Percentiles rank a stretch among this genome's conserved stretches.
phyloP scores from a whole-genome alignment of 1,140 invertebrate species.

The Choristoneura fumiferana region DNA sequence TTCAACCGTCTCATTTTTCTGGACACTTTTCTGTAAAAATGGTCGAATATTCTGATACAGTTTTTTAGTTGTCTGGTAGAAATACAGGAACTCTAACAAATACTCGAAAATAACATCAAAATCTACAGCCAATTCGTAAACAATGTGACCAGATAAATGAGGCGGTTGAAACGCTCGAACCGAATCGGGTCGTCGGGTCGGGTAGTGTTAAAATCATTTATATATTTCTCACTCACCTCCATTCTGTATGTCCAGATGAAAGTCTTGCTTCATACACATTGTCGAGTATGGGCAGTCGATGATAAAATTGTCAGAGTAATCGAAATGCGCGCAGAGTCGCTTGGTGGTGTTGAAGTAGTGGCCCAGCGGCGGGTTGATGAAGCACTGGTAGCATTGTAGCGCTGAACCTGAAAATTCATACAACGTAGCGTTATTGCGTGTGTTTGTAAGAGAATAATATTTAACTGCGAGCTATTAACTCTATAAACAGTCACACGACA shows the following conservation, averaged over 20 bases:
- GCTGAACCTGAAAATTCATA: constrained; percentile 47
- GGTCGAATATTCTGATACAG: too few relatives aligned
- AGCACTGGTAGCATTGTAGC: constrained; percentile 84
- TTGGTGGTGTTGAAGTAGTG: constrained; percentile 75
- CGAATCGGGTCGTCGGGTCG: too few relatives aligned
- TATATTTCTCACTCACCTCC: constrained; percentile 76
- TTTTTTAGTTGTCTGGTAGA: too few relatives aligned
- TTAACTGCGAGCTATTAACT: too few relatives aligned
- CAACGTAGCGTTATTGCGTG: background rate
- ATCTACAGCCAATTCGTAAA: too few relatives aligned
- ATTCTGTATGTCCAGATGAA: constrained; percentile 80
- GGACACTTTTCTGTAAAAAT: too few relatives aligned
- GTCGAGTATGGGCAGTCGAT: constrained; percentile 88
- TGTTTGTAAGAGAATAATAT: background rate
- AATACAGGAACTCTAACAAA: too few relatives aligned
- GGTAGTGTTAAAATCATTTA: constrained; percentile 16
- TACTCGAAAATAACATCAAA: too few relatives aligned
- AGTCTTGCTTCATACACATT: constrained; percentile 87
- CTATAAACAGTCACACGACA: too few relatives aligned
- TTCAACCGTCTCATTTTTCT: too few relatives aligned
- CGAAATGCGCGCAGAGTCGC: constrained; percentile 85
- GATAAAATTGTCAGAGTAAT: constrained; percentile 82
- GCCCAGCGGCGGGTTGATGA: constrained; percentile 77
- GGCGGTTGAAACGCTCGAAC: too few relatives aligned
- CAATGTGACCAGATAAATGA: too few relatives aligned